Percentiles rank a stretch among this genome's conserved stretches.
phyloP scores from a whole-genome alignment of 1,140 invertebrate species.

The Drosophila subobscura region DNA sequence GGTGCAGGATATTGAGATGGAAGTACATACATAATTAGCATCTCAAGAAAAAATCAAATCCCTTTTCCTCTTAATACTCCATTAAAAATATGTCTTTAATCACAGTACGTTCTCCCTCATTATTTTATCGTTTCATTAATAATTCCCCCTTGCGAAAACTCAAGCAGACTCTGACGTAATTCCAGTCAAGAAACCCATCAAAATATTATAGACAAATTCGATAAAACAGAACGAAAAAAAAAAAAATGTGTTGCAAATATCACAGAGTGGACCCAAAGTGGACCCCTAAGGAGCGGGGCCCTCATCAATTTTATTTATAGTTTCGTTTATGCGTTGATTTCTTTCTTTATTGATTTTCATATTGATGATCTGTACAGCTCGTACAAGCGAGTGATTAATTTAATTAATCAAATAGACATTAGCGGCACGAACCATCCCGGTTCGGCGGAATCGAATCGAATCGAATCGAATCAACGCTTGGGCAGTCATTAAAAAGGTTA shows the following conservation, averaged over 20 bases:
- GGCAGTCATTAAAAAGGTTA: constrained; percentile 44
- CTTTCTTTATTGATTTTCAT: constrained; percentile 48
- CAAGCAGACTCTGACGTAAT: constrained; percentile 46
- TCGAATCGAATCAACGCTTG: constrained; percentile 38
- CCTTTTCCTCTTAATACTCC: not conserved
- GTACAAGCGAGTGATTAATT: constrained; percentile 64
- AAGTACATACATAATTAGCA: not conserved
- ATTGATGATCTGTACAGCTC: constrained; percentile 7
- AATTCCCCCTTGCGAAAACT: not conserved
- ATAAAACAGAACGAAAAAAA: constrained; percentile 11
- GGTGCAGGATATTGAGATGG: not conserved
- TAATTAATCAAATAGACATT: constrained; percentile 78
- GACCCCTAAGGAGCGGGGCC: constrained; percentile 38
- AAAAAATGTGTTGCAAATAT: constrained; percentile 38
- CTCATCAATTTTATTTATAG: constrained; percentile 50
- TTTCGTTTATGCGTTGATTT: constrained; percentile 41
- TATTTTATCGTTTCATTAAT: constrained; percentile 4
- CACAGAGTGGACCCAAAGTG: constrained; percentile 11
- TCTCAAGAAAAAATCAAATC: too few species aligned
- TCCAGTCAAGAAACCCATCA: constrained; percentile 33
- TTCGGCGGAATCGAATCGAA: constrained; percentile 8
- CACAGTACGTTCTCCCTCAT: constrained; percentile 1
- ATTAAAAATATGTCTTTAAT: constrained; percentile 13
- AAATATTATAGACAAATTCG: constrained; percentile 30
- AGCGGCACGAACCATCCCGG: constrained; percentile 60